Evolutionary conservation across 2,888 invertebrate genomes (phyloP).

Genomic region (Meandrusa payeni): DNA sequence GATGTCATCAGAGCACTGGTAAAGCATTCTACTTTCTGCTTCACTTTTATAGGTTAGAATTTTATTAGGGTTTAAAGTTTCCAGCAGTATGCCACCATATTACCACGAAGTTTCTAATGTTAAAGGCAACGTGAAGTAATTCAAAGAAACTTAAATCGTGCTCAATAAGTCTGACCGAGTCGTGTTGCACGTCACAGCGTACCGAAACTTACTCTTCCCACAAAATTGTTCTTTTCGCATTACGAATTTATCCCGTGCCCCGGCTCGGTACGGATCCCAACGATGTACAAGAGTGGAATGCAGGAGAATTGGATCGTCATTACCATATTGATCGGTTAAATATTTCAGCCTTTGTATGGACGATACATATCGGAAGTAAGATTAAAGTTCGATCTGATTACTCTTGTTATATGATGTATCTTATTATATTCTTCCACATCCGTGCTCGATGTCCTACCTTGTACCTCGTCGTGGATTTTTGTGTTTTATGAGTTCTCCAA

Average conservation of each 20-base stretch:
- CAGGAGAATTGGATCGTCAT: slow-evolving; percentile 3
- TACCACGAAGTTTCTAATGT: slow-evolving; percentile 6
- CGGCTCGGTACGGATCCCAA: slow-evolving; percentile 1
- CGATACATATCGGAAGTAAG: not conserved
- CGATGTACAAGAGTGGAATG: not conserved
- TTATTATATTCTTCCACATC: too few relatives aligned
- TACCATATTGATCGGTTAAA: slow-evolving; percentile 9
- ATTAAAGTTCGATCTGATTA: too few relatives aligned
- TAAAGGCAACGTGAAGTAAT: slow-evolving; percentile 11
- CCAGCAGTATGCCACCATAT: too few relatives aligned
- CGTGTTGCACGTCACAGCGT: slow-evolving; percentile 10
- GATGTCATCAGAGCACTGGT: too few relatives aligned
- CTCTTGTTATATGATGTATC: too few relatives aligned
- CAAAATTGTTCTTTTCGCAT: slow-evolving; percentile 26
- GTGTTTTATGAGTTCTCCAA: too few relatives aligned
- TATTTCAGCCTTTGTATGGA: slow-evolving; percentile 1
- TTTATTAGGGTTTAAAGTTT: too few relatives aligned
- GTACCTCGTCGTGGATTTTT: too few relatives aligned
- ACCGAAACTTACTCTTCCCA: slow-evolving; percentile 2
- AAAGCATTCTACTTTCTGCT: too few relatives aligned
- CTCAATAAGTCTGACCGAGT: slow-evolving; percentile 7
- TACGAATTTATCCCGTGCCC: slow-evolving; percentile 32
- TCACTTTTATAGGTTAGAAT: not conserved
- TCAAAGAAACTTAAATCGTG: slow-evolving; percentile 9
- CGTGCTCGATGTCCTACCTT: too few relatives aligned